Conservation (phyloP, 2,113 vertebrate genomes). For the Aplodontia rufa region DNA sequence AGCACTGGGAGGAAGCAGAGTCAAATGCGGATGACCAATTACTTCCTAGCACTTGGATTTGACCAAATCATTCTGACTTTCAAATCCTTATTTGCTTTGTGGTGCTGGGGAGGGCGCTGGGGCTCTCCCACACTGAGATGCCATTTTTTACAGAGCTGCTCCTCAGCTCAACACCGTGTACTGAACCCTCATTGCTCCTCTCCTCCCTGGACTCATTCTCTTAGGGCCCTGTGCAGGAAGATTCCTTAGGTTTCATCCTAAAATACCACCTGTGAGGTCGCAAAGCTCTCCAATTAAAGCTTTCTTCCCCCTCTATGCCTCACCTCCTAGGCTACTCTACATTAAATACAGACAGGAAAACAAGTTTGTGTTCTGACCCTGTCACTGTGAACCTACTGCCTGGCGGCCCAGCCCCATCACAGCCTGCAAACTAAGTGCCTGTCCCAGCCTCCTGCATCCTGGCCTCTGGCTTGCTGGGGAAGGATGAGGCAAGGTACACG, state of each 20-base stretch:
- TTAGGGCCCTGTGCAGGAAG: too few species aligned
- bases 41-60: neutral
- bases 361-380: fast-evolving
- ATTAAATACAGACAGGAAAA: neutral
- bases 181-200: fast-evolving
- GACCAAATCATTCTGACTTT: neutral
- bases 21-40: fast-evolving
- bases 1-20: fast-evolving
- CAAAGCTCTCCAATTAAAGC: neutral
- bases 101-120: neutral
- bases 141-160: neutral
- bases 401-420: neutral
- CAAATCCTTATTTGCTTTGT: neutral
- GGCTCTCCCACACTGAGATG: neutral
- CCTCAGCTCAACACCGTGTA: neutral
- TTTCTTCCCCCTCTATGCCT: neutral
- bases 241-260: neutral
- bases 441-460: neutral
- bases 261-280: neutral
- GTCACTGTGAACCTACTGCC: neutral
- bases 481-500: neutral
- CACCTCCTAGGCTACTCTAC: neutral
- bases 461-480: neutral
- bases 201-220: fast-evolving
- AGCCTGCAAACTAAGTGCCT: too few species aligned